phyloP scores from a whole-genome alignment of 2,113 vertebrate genomes.

The Meles meles region DNA sequence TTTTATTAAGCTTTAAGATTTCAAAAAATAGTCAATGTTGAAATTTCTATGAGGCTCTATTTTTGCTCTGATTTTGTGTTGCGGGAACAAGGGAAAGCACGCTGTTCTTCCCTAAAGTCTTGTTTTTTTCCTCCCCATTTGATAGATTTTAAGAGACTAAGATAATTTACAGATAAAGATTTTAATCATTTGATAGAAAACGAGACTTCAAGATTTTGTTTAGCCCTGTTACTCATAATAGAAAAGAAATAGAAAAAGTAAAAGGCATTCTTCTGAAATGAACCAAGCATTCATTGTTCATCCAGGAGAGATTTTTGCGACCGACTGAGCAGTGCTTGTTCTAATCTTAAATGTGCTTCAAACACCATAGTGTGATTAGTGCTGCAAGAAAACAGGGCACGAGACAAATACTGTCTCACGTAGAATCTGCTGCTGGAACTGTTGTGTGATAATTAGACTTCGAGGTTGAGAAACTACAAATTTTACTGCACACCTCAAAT shows the following conservation, averaged over 20 bases:
- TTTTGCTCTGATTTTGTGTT: neutral
- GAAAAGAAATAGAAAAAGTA: neutral
- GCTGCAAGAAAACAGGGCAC: neutral
- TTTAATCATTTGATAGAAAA: neutral
- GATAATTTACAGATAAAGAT: neutral
- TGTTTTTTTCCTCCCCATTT: neutral
- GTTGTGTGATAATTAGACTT: neutral
- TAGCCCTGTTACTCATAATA: neutral
- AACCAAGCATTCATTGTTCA: neutral
- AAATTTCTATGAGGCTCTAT: slow-evolving; percentile 17
- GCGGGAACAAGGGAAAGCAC: neutral
- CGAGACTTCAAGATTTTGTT: neutral
- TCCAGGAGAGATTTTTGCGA: neutral
- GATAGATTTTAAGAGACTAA: neutral
- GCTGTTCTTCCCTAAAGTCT: neutral
- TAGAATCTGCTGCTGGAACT: neutral
- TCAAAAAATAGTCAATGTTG: neutral
- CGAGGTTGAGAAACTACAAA: neutral
- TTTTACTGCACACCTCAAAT: neutral
- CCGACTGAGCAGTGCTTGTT: neutral
- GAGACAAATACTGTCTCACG: neutral
- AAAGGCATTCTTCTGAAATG: neutral
- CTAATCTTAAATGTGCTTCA: no score
- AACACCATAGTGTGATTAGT: accelerated
- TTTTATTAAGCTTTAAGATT: neutral